These are phyloP conservation scores for Megamerina dolium DNA, from an alignment of 2,888 invertebrate species.

Conservation along the genomic window DNA sequence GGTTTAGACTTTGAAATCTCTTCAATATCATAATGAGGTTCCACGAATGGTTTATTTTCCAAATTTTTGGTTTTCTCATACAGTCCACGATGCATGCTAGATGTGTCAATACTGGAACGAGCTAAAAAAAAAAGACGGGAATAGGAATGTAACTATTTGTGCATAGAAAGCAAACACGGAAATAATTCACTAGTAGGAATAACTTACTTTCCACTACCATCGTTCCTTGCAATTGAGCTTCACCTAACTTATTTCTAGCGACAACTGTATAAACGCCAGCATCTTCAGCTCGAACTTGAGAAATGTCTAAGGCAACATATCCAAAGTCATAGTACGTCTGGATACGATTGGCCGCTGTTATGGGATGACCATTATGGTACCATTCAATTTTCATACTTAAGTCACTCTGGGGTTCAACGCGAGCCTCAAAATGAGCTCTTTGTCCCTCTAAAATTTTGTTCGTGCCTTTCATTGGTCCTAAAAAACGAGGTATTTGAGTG, in stretches of 20 bases:
- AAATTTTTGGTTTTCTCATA: constrained; percentile 82
- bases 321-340: constrained; percentile 95
- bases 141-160: not conserved
- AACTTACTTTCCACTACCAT: constrained; percentile 86
- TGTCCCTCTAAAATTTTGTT: constrained; percentile 90
- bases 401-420: constrained; percentile 93
- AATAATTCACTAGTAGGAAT: not conserved
- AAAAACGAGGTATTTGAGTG: constrained; percentile 77
- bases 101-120: constrained; percentile 81
- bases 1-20: constrained; percentile 92
- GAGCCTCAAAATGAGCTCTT: constrained; percentile 89
- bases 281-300: constrained; percentile 87
- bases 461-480: constrained; percentile 86
- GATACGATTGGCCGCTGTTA: constrained; percentile 84
- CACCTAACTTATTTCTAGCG: constrained; percentile 85
- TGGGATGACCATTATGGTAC: constrained; percentile 92
- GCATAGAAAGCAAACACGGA: not conserved
- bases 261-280: constrained; percentile 89
- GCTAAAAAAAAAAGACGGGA: constrained; percentile 56
- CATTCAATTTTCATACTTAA: constrained; percentile 89
- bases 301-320: constrained; percentile 91
- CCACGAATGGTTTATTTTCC: constrained; percentile 78
- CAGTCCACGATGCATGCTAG: constrained; percentile 81
- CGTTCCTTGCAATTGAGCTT: constrained; percentile 74
- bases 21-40: constrained; percentile 83